Conservation (phyloP, 2,888 invertebrate species). For the Myathropa florea region DNA sequence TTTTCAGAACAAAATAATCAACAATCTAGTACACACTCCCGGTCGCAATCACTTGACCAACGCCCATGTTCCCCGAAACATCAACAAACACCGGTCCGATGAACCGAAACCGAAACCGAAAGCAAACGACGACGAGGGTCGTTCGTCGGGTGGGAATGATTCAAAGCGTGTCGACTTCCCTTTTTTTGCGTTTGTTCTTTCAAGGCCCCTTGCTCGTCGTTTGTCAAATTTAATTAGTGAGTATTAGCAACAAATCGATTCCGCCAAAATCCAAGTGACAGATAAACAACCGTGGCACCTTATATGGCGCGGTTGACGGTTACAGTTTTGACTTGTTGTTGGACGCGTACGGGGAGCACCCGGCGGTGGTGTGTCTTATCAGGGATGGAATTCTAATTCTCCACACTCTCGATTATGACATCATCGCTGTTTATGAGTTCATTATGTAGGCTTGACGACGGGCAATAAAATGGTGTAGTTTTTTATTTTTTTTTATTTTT, state of each 20-base stretch:
- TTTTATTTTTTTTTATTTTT: not conserved
- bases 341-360: not conserved
- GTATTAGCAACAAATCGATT: constrained; percentile 47
- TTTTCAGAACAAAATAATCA: constrained; percentile 16
- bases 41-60: constrained; percentile 30
- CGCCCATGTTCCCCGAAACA: constrained; percentile 45
- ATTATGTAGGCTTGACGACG: constrained; percentile 8
- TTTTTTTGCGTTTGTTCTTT: not conserved
- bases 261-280: not conserved
- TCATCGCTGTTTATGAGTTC: constrained; percentile 42
- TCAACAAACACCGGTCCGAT: constrained; percentile 32
- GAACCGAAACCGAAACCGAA: constrained; percentile 12
- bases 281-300: constrained; percentile 36
- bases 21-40: constrained; percentile 15
- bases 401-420: constrained; percentile 52
- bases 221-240: constrained; percentile 43
- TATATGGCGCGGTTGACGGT: constrained; percentile 43
- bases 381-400: constrained; percentile 43
- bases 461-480: constrained; percentile 13
- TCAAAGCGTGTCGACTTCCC: not conserved
- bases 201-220: not conserved
- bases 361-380: constrained; percentile 35
- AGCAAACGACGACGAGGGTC: not conserved
- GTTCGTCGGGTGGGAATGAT: not conserved
- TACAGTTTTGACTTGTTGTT: constrained; percentile 14